Evolutionary conservation across 2,888 invertebrate species (phyloP).

Genomic region (Apotomis turbidana): DNA sequence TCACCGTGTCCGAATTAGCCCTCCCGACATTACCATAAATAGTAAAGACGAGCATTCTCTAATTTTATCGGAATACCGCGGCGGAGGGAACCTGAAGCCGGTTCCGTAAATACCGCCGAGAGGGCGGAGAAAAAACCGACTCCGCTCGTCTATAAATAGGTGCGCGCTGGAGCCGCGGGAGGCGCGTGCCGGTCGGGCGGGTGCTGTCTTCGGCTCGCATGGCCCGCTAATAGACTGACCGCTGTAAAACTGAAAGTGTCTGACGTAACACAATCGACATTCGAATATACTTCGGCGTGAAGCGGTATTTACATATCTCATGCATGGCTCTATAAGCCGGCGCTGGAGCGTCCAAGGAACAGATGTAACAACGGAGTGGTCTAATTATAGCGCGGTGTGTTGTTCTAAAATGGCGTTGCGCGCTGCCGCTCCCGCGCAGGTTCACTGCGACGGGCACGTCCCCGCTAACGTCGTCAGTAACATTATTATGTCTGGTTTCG

Average conservation of each 20-base stretch:
- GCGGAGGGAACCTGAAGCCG: conserved; percentile 47
- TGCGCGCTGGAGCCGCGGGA: conserved; percentile 47
- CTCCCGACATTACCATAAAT: conserved; percentile 78
- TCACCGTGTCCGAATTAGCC: conserved; percentile 56
- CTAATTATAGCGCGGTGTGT: conserved; percentile 26
- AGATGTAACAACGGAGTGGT: conserved; percentile 34
- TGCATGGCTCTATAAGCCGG: background rate
- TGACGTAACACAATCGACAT: conserved; percentile 19
- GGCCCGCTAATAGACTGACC: conserved; percentile 19
- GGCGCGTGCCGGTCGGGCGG: conserved; percentile 29
- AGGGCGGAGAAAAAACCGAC: conserved; percentile 55
- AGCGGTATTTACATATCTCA: conserved; percentile 3
- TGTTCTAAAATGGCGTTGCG: conserved; percentile 25
- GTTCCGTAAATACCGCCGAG: conserved; percentile 63
- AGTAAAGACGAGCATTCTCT: conserved; percentile 79
- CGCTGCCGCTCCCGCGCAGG: conserved; percentile 2
- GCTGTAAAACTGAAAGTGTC: conserved; percentile 27
- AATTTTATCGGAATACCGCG: conserved; percentile 66
- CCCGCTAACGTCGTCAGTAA: background rate
- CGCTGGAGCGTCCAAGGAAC: conserved; percentile 19
- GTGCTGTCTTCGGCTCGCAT: conserved; percentile 1
- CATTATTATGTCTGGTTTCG: background rate
- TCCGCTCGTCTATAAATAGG: conserved; percentile 48
- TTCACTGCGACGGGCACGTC: conserved; percentile 13
- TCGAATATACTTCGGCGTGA: background rate